Conservation (phyloP, 2,888 invertebrate species). For the Gnatocerus cornutus region DNA sequence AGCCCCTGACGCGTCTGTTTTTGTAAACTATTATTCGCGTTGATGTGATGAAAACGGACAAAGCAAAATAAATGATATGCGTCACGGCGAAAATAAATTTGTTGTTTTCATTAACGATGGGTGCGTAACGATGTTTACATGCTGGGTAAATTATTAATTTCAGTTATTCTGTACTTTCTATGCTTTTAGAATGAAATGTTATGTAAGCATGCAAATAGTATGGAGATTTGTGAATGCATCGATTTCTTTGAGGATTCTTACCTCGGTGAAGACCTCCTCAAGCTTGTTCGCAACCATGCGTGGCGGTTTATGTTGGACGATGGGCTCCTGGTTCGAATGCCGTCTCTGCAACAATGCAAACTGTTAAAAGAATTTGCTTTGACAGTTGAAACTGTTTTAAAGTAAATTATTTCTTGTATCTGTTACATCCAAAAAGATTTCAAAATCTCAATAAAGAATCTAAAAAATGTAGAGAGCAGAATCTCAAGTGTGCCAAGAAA, state of each 20-base stretch:
- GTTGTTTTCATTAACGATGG: neutral
- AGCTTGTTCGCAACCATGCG: slow-evolving; percentile 89
- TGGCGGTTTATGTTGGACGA: slow-evolving; percentile 80
- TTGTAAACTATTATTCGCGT: neutral
- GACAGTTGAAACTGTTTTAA: too few species aligned
- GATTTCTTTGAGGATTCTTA: slow-evolving; percentile 68
- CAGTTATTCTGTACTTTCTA: too few species aligned
- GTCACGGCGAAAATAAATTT: slow-evolving; percentile 17
- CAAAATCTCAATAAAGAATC: too few species aligned
- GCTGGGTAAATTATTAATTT: neutral
- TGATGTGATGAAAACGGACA: slow-evolving; percentile 19
- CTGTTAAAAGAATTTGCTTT: too few species aligned
- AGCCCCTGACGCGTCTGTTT: slow-evolving; percentile 2
- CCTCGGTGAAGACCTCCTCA: slow-evolving; percentile 87
- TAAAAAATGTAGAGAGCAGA: too few species aligned
- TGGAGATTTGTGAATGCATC: neutral
- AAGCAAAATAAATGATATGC: slow-evolving; percentile 9
- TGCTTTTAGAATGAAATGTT: neutral
- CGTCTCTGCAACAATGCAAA: slow-evolving; percentile 70
- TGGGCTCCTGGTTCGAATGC: slow-evolving; percentile 77
- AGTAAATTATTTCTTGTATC: too few species aligned
- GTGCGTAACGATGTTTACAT: neutral
- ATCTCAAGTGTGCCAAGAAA: too few species aligned
- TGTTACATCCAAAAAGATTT: too few species aligned
- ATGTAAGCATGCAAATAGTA: too few species aligned